Base-by-base conservation (phyloP, 2,888 invertebrate species). In the Nycteola revayana region DNA sequence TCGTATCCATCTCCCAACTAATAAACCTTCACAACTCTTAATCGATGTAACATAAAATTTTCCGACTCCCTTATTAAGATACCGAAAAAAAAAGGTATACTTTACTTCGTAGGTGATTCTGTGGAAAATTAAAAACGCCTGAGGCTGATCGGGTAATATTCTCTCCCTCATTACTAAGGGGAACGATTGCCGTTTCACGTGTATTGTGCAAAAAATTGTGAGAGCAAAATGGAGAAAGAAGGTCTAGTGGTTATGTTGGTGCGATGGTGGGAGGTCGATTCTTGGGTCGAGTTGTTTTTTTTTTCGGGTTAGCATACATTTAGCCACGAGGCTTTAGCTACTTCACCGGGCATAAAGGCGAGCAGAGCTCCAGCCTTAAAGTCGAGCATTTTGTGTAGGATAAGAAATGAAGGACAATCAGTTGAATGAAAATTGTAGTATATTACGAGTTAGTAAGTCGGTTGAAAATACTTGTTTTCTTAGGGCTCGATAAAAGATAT, bases 101-200 rank as follows among this genome's bases (percentile, higher is more conserved):
- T 43, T 38, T 34, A 6, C 27, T 29, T 28, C 28, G 58, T 72
- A 80, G 83, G 82, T 84, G 87, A 87, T 88, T 73, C 69, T 50
- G 62, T 57, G 79, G 87, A 64, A 89, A 89, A 89, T 89, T 89
- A 89, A 89, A 89, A 89, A 80, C 70, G 85, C 89, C 84, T 43
- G 50, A 44, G 83, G 89, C 66, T 74, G 68, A 87, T 87, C 73
- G 79, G 68, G 85, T 85, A 82, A 86, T 80, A 73, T 73, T 66
- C 74, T 72, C 69, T 61, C 7, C n/a, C 68, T 79, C 74, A 75
- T 80, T 75, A 78, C 66, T 52, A 61, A 65, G 49, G 54, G 57
- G 61, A 66, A 63, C 76, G 80, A 80, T 80, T 73, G 78, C 70
- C 60, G 60, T 59, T 69, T 58, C 80, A 83, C 79, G 81, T 82